Conservation (phyloP, 2,888 invertebrate species). For the Glaucopsyche alexis region DNA sequence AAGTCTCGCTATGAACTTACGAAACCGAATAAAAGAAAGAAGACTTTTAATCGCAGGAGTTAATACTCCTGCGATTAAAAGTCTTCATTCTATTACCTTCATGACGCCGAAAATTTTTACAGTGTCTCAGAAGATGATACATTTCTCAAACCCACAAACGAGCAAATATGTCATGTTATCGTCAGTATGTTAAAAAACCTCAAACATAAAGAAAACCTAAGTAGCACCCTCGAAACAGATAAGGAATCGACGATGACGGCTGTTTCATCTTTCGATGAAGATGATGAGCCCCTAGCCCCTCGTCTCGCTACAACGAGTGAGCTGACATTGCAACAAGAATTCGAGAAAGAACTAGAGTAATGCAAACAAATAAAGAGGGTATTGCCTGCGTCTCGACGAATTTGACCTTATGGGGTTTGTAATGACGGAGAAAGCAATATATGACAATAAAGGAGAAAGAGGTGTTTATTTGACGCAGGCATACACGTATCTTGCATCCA, state of each 20-base stretch:
- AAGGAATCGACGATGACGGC: background rate
- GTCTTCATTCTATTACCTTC: background rate
- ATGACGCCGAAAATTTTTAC: background rate
- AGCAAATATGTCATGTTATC: background rate
- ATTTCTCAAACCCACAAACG: background rate
- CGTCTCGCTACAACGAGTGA: background rate
- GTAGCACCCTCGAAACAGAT: background rate
- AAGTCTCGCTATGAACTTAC: background rate
- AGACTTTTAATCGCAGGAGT: background rate
- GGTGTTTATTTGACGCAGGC: constrained; percentile 15
- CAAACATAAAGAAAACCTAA: background rate
- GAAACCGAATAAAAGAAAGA: background rate
- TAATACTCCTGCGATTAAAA: no score
- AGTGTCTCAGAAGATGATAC: background rate
- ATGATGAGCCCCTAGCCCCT: background rate
- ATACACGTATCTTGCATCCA: background rate
- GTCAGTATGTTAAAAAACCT: background rate
- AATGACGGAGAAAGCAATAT: background rate
- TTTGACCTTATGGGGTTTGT: background rate
- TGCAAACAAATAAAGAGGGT: background rate
- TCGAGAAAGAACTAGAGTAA: background rate
- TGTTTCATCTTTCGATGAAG: constrained; percentile 7
- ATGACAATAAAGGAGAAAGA: constrained; percentile 2
- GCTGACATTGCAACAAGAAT: background rate
- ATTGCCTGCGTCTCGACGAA: background rate